phyloP scores from a whole-genome alignment of 2,113 vertebrate species.

The Oenanthe melanoleuca region DNA sequence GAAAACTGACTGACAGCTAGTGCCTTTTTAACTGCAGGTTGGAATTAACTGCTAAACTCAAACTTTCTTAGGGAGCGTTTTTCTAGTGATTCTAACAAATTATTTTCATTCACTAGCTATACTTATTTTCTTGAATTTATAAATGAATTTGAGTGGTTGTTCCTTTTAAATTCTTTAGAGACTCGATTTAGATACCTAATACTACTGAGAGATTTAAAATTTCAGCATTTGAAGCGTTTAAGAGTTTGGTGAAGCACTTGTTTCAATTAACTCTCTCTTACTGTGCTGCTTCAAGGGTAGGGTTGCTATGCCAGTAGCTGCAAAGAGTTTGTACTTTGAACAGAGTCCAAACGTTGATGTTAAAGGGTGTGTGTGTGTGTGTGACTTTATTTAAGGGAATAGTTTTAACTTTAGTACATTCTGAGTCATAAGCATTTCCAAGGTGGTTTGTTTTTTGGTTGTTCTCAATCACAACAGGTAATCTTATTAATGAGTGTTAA shows the following conservation, averaged over 20 bases:
- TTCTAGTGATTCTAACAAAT: not conserved
- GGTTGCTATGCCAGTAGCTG: not conserved
- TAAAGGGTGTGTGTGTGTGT: not conserved
- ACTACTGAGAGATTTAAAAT: not conserved
- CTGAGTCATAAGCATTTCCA: constrained; percentile 59
- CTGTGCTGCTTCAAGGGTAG: constrained; percentile 17
- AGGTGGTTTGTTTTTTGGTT: constrained; percentile 55
- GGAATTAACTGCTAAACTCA: constrained; percentile 76
- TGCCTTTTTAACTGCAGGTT: constrained; percentile 81
- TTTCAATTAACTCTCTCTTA: constrained; percentile 19
- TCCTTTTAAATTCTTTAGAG: not conserved
- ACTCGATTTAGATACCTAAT: not conserved
- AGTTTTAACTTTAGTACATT: constrained; percentile 51
- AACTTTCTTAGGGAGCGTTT: constrained; percentile 66
- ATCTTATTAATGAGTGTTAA: constrained; percentile 77
- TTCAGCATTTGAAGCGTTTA: constrained; percentile 22
- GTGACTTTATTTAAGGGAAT: constrained; percentile 30
- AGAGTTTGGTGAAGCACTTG: constrained; percentile 39
- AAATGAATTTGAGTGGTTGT: not conserved
- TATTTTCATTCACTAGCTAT: not conserved
- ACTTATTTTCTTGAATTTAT: not conserved
- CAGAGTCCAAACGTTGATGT: not conserved
- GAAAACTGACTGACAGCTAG: constrained; percentile 90
- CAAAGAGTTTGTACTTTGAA: not conserved
- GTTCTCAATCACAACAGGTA: constrained; percentile 73